phyloP scores from a whole-genome alignment of 1,140 invertebrate genomes.

The Uloborus diversus region DNA sequence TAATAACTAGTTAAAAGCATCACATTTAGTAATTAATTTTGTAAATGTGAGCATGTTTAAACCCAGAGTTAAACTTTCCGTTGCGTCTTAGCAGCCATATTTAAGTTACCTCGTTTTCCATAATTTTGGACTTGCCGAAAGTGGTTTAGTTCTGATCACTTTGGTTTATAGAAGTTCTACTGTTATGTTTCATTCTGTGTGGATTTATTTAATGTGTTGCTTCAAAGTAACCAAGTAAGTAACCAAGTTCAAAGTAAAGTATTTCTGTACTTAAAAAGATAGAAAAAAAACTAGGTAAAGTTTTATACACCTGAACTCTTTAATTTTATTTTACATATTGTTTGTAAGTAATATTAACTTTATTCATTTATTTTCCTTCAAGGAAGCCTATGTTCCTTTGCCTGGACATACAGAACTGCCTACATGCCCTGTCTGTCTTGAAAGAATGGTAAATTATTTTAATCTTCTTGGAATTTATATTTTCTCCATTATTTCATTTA shows the following conservation, averaged over 20 bases:
- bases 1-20: no score
- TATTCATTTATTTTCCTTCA: not conserved
- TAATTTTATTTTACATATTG: not conserved
- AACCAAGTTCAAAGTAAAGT: not conserved
- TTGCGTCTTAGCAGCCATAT: no score
- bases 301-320: not conserved
- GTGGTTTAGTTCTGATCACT: no score
- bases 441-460: conserved; percentile 74
- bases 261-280: not conserved
- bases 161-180: no score
- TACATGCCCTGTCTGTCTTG: conserved; percentile 96
- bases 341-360: not conserved
- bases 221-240: not conserved
- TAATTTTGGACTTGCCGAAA: no score
- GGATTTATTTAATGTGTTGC: not conserved
- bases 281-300: not conserved
- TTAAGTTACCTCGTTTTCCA: no score
- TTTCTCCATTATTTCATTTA: not conserved
- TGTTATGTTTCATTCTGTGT: no score
- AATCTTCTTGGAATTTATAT: not conserved
- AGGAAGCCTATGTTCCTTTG: conserved; percentile 71
- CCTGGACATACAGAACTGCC: conserved; percentile 89
- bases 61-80: no score
- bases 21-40: no score
- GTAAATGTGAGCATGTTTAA: no score